Conservation (phyloP, 53 echinoderm and acorn worm species). For the Hippasteria phrygiana region DNA sequence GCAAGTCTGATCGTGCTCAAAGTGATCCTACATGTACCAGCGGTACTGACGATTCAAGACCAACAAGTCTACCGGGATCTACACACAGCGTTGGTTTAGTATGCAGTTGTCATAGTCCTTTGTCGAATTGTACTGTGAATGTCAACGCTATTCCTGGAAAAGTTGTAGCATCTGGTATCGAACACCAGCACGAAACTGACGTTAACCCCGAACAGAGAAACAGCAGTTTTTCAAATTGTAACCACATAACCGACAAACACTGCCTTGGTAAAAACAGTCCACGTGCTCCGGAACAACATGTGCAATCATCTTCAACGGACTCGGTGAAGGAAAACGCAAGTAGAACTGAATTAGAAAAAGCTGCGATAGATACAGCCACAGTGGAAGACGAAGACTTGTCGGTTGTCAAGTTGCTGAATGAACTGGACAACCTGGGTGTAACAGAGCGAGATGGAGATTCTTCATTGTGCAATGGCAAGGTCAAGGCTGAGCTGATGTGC, state of each 20-base stretch:
- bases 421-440: conserved; percentile 19
- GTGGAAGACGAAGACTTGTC: background rate
- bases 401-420: conserved; percentile 2
- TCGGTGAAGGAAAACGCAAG: no score
- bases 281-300: no score
- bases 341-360: background rate
- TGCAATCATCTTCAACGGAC: no score
- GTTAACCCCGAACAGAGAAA: no score
- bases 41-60: background rate
- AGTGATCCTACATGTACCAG: background rate
- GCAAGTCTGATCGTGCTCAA: conserved; percentile 12
- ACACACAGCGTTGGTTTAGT: no score
- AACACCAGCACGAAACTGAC: no score
- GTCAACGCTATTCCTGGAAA: background rate
- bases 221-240: no score
- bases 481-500: background rate
- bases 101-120: background rate
- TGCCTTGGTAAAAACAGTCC: no score
- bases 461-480: background rate
- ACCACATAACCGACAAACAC: no score
- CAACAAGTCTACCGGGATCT: background rate
- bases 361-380: background rate
- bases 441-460: background rate
- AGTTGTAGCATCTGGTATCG: no score
- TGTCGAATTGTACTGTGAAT: no score